These are phyloP conservation scores for Colletes collaris DNA, from an alignment of 2,888 invertebrate genomes.

Conservation along the genomic window DNA sequence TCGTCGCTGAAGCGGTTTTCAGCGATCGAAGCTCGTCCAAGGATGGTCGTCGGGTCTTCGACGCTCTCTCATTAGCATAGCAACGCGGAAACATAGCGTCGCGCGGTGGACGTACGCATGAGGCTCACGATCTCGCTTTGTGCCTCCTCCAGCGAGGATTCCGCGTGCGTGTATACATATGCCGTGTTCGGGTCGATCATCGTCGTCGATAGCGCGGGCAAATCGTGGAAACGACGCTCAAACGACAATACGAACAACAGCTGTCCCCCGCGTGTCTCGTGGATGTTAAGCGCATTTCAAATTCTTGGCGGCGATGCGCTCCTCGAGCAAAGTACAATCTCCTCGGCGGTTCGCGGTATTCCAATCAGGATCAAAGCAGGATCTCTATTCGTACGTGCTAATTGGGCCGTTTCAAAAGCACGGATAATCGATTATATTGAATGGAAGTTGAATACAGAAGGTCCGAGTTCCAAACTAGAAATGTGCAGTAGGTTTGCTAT, in stretches of 20 bases:
- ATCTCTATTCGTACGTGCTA: too few species aligned
- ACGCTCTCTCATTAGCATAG: slow-evolving; percentile 74
- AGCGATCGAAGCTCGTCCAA: slow-evolving; percentile 34
- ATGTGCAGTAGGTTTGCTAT: too few species aligned
- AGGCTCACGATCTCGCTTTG: slow-evolving; percentile 53
- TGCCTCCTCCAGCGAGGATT: slow-evolving; percentile 15
- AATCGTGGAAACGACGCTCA: slow-evolving; percentile 52
- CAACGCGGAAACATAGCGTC: slow-evolving; percentile 71
- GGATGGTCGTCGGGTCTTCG: slow-evolving; percentile 55
- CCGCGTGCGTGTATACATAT: slow-evolving; percentile 8
- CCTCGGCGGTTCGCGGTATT: neutral
- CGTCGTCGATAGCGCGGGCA: slow-evolving; percentile 49
- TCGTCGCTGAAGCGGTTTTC: slow-evolving; percentile 23
- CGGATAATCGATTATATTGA: too few species aligned
- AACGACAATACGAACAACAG: slow-evolving; percentile 49
- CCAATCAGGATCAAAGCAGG: too few species aligned
- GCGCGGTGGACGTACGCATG: slow-evolving; percentile 61
- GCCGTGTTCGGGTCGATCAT: slow-evolving; percentile 50
- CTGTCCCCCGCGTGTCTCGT: slow-evolving; percentile 30
- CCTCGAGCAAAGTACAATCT: slow-evolving; percentile 30
- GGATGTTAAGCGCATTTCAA: slow-evolving; percentile 38
- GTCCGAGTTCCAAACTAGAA: too few species aligned
- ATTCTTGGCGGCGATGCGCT: slow-evolving; percentile 27
- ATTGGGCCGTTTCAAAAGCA: too few species aligned
- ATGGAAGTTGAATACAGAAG: too few species aligned